Base-by-base conservation (phyloP, 2,888 invertebrate genomes). In the Drosophila borborema region DNA sequence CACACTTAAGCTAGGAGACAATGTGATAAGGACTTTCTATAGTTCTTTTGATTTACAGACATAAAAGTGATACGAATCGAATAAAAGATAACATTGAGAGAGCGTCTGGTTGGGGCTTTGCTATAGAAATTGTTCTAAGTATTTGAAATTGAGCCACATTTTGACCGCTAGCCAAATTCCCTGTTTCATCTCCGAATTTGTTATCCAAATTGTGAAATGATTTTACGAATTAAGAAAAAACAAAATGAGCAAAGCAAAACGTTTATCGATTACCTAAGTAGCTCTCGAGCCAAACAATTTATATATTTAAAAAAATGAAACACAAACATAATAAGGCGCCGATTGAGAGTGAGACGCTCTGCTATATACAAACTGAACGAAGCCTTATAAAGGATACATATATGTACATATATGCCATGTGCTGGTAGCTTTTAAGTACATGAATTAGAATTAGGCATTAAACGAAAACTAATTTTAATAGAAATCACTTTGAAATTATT, bases 141-240 rank as follows among this genome's bases (percentile, higher is more conserved):
- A 46, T 79, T 77, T 69, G 77, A 74, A 78, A 72, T 74, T 65
- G 45, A 61, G 74, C 74, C 74, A 74, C 68, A 64, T 36, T 69
- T 55, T 55, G 64, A 66, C 75, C 56, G 69, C 51, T 63, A 67
- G 65, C 61, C 74, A 68, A 73, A 69, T 66, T 89, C 82, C 91
- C 91, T 91, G 91, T 91, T 86, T 91, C 70, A 69, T 60, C 77
- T 82, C 91, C 91, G 91, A 91, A 91, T 91, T 91, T 91, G 91
- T 88, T 90, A 71, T 64, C 79, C 69, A 72, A 63, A 41, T 72
- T 45, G 40, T 51, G 43, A 54, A 64, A 56, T 56, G 54, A 51
- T 72, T 72, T 79, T 80, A 28, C 78, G 72, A 64, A 74, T 80
- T 2, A 51, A 74, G 83, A 82, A 75, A 79, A 74, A 87, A 89